Base-by-base conservation (phyloP, 2,113 vertebrate genomes). In the Apistogramma diplotaenia region DNA sequence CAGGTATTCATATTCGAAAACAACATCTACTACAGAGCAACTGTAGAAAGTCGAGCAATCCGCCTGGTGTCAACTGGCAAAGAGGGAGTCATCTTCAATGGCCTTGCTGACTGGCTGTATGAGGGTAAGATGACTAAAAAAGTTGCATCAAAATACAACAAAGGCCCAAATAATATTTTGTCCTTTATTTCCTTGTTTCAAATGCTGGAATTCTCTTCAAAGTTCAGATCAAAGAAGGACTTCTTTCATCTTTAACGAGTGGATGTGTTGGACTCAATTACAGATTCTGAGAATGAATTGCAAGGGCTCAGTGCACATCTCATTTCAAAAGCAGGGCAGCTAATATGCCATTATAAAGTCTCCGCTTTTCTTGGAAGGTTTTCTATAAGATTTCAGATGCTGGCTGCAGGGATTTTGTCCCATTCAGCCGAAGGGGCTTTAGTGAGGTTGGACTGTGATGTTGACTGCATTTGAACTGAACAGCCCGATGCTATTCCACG, bases 1-100 rank as follows among this genome's bases (percentile, higher is more conserved):
- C 91, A 99, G 98, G 96, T 99, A 87, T 99, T 98, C 93, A 97
- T 99, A 91, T 99, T 99, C 90, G 98, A 99, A 92, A 99, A 99
- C 94, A 99, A 99, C 93, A 98, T 99, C 93, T 99, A 98, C 95
- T 99, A 99, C 94, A 96, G 96, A 70, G 89, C 96, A 0, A 96
- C 96, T 2, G 94, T 98, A 16, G 96, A 96, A 49, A 97, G 96
- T 85, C 95, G 96, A 89, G 94, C 97, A 2, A 97, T 99, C 89
- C 98, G 98, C 11, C 95, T 99, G 93, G 97, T 99, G 40, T 97
- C 97, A 49, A 97, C 97, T 0, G 98, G 98, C 57, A 97, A 97
- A 90, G 97, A 98, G 80, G 96, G 96, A 12, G 95, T 97, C 60
- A 91, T 99, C 89, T 99, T 97, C 93, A 99, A 99, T 3, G 98